Evolutionary conservation across 1,140 invertebrate genomes (phyloP).

Genomic region (Schlechtendalia chinensis): DNA sequence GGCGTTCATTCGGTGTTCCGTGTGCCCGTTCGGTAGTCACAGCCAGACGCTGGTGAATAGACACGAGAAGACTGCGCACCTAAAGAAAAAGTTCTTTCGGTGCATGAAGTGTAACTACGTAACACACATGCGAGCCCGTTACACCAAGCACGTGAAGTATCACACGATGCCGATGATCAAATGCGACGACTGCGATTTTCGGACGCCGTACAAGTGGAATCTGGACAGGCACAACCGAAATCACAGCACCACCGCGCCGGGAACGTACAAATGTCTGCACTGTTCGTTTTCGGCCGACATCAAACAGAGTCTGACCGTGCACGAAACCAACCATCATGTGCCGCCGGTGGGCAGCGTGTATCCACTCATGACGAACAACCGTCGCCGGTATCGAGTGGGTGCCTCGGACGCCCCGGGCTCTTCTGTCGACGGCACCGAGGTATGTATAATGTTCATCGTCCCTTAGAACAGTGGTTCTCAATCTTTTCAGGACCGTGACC

Average conservation of each 20-base stretch:
- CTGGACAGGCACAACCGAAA: constrained; percentile 89
- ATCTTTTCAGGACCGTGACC: too few relatives aligned
- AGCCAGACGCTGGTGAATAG: constrained; percentile 55
- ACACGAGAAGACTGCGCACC: constrained; percentile 63
- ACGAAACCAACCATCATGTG: constrained; percentile 85
- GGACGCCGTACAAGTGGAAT: constrained; percentile 90
- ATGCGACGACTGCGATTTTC: constrained; percentile 88
- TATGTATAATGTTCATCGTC: constrained; percentile 23
- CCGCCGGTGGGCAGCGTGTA: constrained; percentile 63
- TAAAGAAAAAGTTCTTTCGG: constrained; percentile 71
- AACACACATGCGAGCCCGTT: constrained; percentile 84
- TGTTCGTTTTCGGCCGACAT: constrained; percentile 91
- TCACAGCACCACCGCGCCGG: constrained; percentile 69
- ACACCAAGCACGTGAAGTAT: constrained; percentile 91
- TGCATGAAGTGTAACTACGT: constrained; percentile 87
- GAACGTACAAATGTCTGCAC: constrained; percentile 77
- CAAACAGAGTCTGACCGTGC: constrained; percentile 87
- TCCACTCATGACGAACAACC: constrained; percentile 54
- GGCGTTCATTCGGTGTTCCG: constrained; percentile 55
- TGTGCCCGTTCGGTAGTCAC: constrained; percentile 56
- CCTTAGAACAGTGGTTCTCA: too few relatives aligned
- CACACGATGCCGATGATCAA: constrained; percentile 92
- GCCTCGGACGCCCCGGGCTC: constrained; percentile 62
- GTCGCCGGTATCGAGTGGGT: constrained; percentile 67
- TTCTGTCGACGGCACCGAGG: constrained; percentile 56